Percentiles rank a stretch among this genome's conserved stretches.
Conservation (phyloP, 92 coral and sea anemone genomes). For the Chrysogorgia sp. region DNA sequence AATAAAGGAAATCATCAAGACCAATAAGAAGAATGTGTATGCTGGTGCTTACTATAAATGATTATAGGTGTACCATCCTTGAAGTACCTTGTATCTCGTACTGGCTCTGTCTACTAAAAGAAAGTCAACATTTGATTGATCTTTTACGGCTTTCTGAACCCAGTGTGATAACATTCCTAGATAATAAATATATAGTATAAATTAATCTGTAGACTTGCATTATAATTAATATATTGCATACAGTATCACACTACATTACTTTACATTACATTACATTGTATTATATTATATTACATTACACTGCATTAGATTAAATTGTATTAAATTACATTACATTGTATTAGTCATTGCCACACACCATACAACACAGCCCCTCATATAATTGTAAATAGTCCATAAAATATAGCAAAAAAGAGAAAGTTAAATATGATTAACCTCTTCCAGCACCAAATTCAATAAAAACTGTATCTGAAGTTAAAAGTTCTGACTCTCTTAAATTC, state of each 20-base stretch:
- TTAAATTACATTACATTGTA: neutral
- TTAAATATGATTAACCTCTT: conserved; percentile 64
- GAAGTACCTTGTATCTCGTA: conserved; percentile 91
- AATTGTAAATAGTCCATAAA: neutral
- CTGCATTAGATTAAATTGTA: neutral
- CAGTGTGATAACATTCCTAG: conserved; percentile 94
- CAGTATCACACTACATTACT: no score
- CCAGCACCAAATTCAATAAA: conserved; percentile 96
- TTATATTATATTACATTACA: neutral
- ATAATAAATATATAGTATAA: no score
- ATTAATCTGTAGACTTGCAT: neutral
- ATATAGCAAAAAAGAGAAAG: neutral
- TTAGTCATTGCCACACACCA: neutral
- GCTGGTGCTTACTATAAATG: no score
- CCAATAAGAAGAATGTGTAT: no score
- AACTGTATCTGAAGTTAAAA: conserved; percentile 66
- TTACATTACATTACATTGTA: neutral
- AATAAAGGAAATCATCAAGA: neutral
- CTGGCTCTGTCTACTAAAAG: conserved; percentile 93
- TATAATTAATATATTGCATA: neutral
- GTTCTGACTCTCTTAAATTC: conserved; percentile 70
- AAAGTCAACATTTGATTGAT: conserved; percentile 73
- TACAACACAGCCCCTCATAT: no score
- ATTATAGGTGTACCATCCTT: neutral
- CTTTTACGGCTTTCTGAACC: conserved; percentile 81